Conservation (phyloP, 2,797 vertebrate species). For the Cynodonichthys magdalenae region DNA sequence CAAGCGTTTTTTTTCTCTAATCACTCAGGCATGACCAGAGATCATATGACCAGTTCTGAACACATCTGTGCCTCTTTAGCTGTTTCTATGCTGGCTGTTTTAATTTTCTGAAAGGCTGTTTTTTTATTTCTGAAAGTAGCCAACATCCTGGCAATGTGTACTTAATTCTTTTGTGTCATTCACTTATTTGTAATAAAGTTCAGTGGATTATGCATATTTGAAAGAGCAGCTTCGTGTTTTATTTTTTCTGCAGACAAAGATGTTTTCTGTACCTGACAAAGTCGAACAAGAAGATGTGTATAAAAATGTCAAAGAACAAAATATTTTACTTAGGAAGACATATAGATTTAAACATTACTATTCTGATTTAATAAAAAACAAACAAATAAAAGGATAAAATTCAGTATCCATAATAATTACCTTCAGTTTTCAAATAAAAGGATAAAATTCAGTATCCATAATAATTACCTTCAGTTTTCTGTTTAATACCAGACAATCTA, state of each 20-base stretch:
- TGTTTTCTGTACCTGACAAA: not conserved
- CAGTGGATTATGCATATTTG: too few relatives aligned
- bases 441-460: not conserved
- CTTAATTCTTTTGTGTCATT: not conserved
- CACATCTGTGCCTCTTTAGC: conserved; percentile 37
- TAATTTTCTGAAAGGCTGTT: conserved; percentile 36
- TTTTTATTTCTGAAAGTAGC: conserved; percentile 8
- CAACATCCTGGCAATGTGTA: not conserved
- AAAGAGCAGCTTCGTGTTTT: too few relatives aligned
- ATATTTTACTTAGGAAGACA: not conserved
- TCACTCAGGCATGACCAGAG: conserved; percentile 60
- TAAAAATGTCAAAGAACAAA: not conserved
- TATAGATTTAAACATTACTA: not conserved
- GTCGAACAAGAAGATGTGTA: not conserved
- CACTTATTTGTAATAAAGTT: not conserved
- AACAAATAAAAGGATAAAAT: not conserved
- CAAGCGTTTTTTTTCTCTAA: conserved; percentile 42
- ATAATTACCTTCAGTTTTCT: not conserved
- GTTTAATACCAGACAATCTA: conserved; percentile 15
- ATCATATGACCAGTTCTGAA: conserved; percentile 69
- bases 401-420: not conserved
- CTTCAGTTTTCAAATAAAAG: not conserved
- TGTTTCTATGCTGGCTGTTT: conserved; percentile 27
- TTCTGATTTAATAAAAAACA: not conserved
- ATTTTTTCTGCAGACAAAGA: too few relatives aligned